Percentiles rank a stretch among this genome's conserved stretches.
Evolutionary conservation across 2,113 vertebrate species (phyloP).

Genomic region (Thermophis baileyi): DNA sequence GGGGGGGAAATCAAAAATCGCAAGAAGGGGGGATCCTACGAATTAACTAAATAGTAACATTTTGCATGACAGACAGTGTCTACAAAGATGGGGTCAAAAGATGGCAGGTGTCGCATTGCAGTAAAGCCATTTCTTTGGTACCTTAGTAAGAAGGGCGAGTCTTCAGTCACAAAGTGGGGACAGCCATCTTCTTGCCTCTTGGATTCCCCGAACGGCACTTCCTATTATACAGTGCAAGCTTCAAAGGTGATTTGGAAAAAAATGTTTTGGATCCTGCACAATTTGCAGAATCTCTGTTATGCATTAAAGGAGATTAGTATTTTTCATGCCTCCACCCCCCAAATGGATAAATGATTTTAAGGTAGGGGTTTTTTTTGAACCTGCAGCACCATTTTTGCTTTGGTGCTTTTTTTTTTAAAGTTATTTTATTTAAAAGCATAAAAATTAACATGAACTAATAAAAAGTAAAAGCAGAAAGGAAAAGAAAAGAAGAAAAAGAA

Average conservation of each 20-base stretch:
- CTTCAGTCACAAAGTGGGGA: neutral
- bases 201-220: neutral
- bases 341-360: neutral
- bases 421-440: neutral
- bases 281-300: neutral
- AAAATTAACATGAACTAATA: neutral
- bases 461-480: neutral
- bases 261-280: neutral
- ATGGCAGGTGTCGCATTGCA: neutral
- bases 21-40: neutral
- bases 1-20: neutral
- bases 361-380: neutral
- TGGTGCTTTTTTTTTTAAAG: neutral
- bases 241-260: neutral
- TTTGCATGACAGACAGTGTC: neutral
- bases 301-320: neutral
- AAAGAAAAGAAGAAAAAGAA: neutral
- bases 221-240: neutral
- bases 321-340: neutral
- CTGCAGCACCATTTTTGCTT: neutral
- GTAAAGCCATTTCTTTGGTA: neutral
- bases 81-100: neutral
- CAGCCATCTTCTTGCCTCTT: neutral
- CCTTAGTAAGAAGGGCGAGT: neutral
- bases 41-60: neutral